Evolutionary conservation across 2,113 vertebrate genomes (phyloP).

Genomic region (Proterorhinus semilunaris): DNA sequence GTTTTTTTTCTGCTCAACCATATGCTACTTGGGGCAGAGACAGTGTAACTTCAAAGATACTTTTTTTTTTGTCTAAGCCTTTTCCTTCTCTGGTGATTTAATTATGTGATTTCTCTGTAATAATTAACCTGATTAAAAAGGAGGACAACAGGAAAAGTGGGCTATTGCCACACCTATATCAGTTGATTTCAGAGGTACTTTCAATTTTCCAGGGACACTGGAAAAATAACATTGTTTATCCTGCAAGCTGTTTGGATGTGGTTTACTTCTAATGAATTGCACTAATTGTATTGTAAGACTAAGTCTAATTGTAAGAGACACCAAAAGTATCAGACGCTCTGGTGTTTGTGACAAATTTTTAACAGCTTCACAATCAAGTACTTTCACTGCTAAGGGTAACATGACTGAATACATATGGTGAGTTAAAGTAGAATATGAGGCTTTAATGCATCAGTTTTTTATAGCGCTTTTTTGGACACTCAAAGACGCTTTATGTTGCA

Average conservation of each 20-base stretch:
- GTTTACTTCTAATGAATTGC: conserved; percentile 4
- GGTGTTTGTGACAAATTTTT: background rate
- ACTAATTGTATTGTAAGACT: background rate
- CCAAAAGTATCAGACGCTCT: background rate
- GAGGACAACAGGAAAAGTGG: conserved; percentile 15
- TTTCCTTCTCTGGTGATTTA: conserved; percentile 6
- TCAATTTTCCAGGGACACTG: conserved; percentile 6
- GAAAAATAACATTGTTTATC: background rate
- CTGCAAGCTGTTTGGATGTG: conserved; percentile 3
- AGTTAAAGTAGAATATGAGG: too few relatives aligned
- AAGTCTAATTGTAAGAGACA: background rate
- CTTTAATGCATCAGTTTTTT: too few relatives aligned
- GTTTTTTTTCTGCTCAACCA: background rate
- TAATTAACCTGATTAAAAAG: conserved; percentile 27
- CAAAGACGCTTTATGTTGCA: too few relatives aligned
- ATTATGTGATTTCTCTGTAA: conserved; percentile 7
- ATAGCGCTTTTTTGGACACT: too few relatives aligned
- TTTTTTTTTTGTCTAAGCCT: background rate
- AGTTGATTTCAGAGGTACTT: conserved; percentile 3
- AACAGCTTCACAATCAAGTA: too few relatives aligned
- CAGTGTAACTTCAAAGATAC: background rate
- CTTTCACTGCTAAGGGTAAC: too few relatives aligned
- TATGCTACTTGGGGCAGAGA: conserved; percentile 1
- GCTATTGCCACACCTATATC: conserved; percentile 2
- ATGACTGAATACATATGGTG: too few relatives aligned